A percentile compares a stretch with the other conserved stretches of the same genome.
Conservation (phyloP, 2,888 invertebrate species). For the Drosophila planitibia region DNA sequence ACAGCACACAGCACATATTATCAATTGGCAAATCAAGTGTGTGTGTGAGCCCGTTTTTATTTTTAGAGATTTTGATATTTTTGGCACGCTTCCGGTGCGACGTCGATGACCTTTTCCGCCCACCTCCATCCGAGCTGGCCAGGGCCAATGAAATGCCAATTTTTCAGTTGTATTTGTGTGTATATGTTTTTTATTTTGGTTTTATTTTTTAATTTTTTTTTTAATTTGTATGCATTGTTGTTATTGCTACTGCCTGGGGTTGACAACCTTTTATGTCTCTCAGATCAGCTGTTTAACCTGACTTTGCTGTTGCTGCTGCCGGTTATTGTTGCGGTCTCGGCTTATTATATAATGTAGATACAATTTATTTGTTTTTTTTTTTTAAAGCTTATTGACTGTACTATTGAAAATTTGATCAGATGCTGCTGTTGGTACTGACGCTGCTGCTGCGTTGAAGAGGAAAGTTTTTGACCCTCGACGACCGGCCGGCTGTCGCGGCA, state of each 20-base stretch:
- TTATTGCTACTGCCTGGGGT: conserved; percentile 53
- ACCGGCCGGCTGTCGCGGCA: conserved; percentile 20
- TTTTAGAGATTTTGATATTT: conserved; percentile 66
- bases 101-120: conserved; percentile 72
- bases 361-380: conserved; percentile 29
- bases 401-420: conserved; percentile 14
- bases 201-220: conserved; percentile 18
- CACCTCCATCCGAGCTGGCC: conserved; percentile 44
- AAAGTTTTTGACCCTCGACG: conserved; percentile 62
- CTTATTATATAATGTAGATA: conserved; percentile 67
- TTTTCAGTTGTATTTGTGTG: conserved; percentile 7
- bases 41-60: conserved; percentile 50
- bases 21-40: conserved; percentile 31
- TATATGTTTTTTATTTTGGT: conserved; percentile 19
- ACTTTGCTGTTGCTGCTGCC: conserved; percentile 37
- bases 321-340: conserved; percentile 44
- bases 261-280: conserved; percentile 66
- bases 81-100: conserved; percentile 75
- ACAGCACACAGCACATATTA: conserved; percentile 5
- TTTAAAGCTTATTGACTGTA: conserved; percentile 58
- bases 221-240: conserved; percentile 47
- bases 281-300: conserved; percentile 64
- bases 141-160: conserved; percentile 57
- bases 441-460: conserved; percentile 31
- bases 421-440: conserved; percentile 20